These are phyloP conservation scores for Orussus abietinus DNA, from an alignment of 1,140 invertebrate genomes.

Conservation along the genomic window DNA sequence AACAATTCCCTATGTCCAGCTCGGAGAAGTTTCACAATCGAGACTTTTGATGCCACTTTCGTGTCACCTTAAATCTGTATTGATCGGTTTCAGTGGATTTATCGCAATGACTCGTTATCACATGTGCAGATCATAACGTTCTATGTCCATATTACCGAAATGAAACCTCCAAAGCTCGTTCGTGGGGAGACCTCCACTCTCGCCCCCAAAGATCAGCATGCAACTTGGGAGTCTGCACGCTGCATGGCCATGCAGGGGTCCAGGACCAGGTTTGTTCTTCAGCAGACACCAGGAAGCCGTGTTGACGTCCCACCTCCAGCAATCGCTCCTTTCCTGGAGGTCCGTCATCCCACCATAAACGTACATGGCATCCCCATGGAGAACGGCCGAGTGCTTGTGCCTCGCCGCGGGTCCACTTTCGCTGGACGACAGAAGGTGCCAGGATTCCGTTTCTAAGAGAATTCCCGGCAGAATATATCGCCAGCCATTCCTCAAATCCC, in stretches of 20 bases:
- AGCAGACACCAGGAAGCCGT: conserved; percentile 67
- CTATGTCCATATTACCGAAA: too few relatives aligned
- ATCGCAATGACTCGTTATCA: too few relatives aligned
- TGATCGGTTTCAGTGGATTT: too few relatives aligned
- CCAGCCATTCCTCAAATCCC: too few relatives aligned
- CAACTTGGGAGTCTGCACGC: conserved; percentile 73
- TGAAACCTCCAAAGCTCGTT: conserved; percentile 86
- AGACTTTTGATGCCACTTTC: too few relatives aligned
- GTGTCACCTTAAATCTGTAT: too few relatives aligned
- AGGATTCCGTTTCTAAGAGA: conserved; percentile 69
- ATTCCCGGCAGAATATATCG: too few relatives aligned
- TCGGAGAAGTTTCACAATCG: too few relatives aligned
- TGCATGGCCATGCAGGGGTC: conserved; percentile 77
- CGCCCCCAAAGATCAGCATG: conserved; percentile 82
- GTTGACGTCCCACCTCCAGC: conserved; percentile 78
- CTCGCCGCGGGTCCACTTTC: conserved; percentile 64
- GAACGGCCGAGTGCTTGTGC: conserved; percentile 80
- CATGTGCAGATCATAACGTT: too few relatives aligned
- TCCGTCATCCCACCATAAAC: conserved; percentile 88
- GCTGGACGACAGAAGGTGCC: conserved; percentile 62
- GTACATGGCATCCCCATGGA: conserved; percentile 77
- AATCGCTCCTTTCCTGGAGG: conserved; percentile 73
- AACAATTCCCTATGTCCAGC: too few relatives aligned
- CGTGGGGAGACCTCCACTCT: conserved; percentile 66
- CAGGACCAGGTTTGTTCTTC: conserved; percentile 67